Percentiles rank a stretch among this genome's conserved stretches.
These are phyloP conservation scores for Gibbula magus DNA, from an alignment of 2,888 invertebrate genomes.

Conservation along the genomic window DNA sequence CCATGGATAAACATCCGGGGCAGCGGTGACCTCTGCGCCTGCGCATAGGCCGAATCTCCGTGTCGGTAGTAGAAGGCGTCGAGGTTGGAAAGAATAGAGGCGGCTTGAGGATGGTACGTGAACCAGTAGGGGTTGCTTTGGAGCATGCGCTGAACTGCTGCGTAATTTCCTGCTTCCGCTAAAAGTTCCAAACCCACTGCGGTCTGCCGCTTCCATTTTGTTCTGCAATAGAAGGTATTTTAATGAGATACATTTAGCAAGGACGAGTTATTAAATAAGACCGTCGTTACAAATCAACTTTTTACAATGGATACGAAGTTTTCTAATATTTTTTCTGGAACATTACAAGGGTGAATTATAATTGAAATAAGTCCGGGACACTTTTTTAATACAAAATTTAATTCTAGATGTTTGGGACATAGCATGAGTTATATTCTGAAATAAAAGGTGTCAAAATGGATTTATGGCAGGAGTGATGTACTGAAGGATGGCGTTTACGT, in stretches of 20 bases:
- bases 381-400: not conserved
- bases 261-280: too few species aligned
- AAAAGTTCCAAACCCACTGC: conserved; percentile 97
- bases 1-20: conserved; percentile 72
- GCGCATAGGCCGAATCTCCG: conserved; percentile 46
- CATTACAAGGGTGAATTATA: not conserved
- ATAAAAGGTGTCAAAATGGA: too few species aligned
- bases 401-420: not conserved
- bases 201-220: conserved; percentile 99
- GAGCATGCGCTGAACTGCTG: conserved; percentile 94
- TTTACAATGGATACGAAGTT: too few species aligned
- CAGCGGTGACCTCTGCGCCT: conserved; percentile 62
- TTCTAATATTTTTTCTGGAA: not conserved
- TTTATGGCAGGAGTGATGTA: too few species aligned
- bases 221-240: conserved; percentile 80
- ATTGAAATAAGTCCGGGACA: not conserved
- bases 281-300: too few species aligned
- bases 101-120: conserved; percentile 71
- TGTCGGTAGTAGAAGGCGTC: conserved; percentile 68
- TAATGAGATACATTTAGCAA: too few species aligned
- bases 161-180: conserved; percentile 97
- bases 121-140: conserved; percentile 75
- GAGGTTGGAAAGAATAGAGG: conserved; percentile 64
- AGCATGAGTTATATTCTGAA: too few species aligned
- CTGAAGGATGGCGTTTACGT: too few species aligned